Evolutionary conservation across 2,113 vertebrate genomes (phyloP).

Genomic region (Trichechus manatus): DNA sequence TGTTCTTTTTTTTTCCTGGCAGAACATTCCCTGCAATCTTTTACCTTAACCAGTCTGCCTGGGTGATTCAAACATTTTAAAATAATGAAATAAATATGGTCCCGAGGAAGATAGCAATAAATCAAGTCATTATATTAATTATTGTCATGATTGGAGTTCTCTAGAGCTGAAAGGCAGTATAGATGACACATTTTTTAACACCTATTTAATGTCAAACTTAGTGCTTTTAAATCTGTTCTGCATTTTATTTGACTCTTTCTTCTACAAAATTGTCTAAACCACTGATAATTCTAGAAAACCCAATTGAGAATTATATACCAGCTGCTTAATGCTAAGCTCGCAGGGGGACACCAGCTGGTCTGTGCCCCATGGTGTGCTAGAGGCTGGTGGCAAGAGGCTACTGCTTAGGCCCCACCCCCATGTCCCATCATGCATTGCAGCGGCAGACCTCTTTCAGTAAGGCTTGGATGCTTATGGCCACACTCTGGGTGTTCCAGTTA

Average conservation of each 20-base stretch:
- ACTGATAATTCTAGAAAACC: constrained; percentile 67
- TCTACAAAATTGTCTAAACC: constrained; percentile 43
- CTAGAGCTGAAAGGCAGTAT: constrained; percentile 72
- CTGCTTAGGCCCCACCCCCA: background rate
- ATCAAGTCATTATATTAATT: constrained; percentile 69
- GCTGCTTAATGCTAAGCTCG: constrained; percentile 76
- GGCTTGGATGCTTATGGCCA: constrained; percentile 28
- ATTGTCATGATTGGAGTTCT: constrained; percentile 66
- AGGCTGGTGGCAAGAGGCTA: constrained; percentile 57
- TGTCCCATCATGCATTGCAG: constrained; percentile 22
- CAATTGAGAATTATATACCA: constrained; percentile 74
- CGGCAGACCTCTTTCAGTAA: constrained; percentile 25
- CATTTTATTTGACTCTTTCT: constrained; percentile 75
- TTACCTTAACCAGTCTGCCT: constrained; percentile 80
- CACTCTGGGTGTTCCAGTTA: constrained; percentile 25
- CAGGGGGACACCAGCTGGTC: constrained; percentile 55
- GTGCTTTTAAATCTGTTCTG: constrained; percentile 70
- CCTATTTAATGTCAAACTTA: constrained; percentile 80
- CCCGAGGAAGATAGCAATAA: constrained; percentile 45
- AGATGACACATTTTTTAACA: constrained; percentile 82
- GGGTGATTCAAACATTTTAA: constrained; percentile 82
- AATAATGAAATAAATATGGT: constrained; percentile 78
- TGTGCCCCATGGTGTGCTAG: constrained; percentile 60
- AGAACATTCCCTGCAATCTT: constrained; percentile 65
- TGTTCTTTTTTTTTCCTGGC: constrained; percentile 65